Evolutionary conservation across 2,888 invertebrate species (phyloP).

Genomic region (Cylloceria caligata): DNA sequence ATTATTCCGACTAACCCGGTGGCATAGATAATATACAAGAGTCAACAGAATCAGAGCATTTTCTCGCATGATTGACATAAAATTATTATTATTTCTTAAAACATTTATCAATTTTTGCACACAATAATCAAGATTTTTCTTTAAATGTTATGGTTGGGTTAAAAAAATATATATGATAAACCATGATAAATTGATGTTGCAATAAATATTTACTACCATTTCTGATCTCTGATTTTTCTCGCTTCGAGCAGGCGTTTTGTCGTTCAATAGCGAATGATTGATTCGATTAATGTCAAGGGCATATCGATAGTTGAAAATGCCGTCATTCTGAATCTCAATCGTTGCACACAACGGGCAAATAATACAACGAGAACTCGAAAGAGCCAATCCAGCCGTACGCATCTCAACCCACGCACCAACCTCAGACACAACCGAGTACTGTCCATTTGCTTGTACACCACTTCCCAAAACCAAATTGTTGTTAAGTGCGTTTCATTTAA

Average conservation of each 20-base stretch:
- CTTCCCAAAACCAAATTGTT: conserved; percentile 73
- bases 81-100: not conserved
- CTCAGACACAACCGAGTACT: conserved; percentile 79
- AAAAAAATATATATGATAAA: no score
- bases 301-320: no score
- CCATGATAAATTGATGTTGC: no score
- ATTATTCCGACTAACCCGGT: conserved; percentile 30
- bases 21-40: conserved; percentile 43
- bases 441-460: conserved; percentile 82
- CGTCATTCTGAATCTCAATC: conserved; percentile 31
- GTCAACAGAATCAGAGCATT: conserved; percentile 41
- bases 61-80: conserved; percentile 5
- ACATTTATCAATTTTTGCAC: no score
- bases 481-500: conserved; percentile 18
- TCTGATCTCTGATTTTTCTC: no score
- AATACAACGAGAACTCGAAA: conserved; percentile 65
- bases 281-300: no score
- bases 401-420: conserved; percentile 78
- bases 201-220: no score
- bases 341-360: conserved; percentile 25
- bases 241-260: no score
- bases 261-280: no score
- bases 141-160: no score
- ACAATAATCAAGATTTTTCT: no score
- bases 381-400: conserved; percentile 71